Evolutionary conservation across 2,113 vertebrate genomes (phyloP).

Genomic region (Nesogale talazaci): DNA sequence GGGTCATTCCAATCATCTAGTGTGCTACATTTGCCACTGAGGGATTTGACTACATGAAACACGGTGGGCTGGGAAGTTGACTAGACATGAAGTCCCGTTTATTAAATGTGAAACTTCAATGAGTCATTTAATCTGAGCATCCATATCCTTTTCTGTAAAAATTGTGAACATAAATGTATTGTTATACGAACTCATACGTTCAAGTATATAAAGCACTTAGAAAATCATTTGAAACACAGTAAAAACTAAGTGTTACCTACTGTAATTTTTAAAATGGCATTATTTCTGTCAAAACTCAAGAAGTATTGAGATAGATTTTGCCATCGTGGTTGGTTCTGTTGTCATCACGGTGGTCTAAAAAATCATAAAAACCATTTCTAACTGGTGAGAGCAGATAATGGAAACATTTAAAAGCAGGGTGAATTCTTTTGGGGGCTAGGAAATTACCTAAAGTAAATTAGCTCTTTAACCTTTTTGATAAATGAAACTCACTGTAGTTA

Average conservation of each 20-base stretch:
- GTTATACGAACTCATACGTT: conserved; percentile 36
- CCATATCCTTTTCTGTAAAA: conserved; percentile 59
- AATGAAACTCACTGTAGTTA: conserved; percentile 56
- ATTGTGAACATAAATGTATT: conserved; percentile 17
- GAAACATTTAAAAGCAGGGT: conserved; percentile 55
- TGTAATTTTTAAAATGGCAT: conserved; percentile 49
- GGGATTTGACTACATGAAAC: background rate
- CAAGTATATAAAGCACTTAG: conserved; percentile 37
- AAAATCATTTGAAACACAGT: conserved; percentile 20
- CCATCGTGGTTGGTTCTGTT: conserved; percentile 28
- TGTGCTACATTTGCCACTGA: conserved; percentile 13
- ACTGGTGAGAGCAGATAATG: conserved; percentile 44
- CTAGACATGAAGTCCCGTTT: conserved; percentile 37
- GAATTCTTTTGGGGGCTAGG: conserved; percentile 43
- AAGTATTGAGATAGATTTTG: conserved; percentile 57
- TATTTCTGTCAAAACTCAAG: conserved; percentile 51
- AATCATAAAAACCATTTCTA: conserved; percentile 47
- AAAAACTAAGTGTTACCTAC: conserved; percentile 52
- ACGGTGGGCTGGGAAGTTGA: background rate
- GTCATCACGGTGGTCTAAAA: conserved; percentile 48
- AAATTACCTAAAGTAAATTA: conserved; percentile 68
- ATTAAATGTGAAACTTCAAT: background rate
- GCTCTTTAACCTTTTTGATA: conserved; percentile 67
- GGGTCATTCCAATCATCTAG: conserved; percentile 1
- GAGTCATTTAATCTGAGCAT: conserved; percentile 42